Evolutionary conservation across 2,888 invertebrate genomes (phyloP).

Genomic region (Tineola bisselliella): DNA sequence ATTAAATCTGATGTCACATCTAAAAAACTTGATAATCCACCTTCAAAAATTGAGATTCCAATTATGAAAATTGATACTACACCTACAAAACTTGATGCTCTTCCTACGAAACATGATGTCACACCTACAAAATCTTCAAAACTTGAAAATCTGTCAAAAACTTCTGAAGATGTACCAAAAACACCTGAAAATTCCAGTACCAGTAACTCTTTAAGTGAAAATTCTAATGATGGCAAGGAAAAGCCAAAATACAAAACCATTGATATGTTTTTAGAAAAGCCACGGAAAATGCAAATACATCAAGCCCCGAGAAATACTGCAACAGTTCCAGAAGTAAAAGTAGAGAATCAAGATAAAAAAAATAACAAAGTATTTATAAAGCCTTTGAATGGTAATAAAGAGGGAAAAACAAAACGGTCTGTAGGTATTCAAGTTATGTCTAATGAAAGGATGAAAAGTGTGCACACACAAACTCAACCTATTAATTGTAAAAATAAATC

Average conservation of each 20-base stretch:
- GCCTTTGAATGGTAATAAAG: background rate
- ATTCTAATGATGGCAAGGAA: conserved; percentile 32
- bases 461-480: conserved; percentile 36
- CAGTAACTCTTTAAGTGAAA: conserved; percentile 4
- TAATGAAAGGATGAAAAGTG: conserved; percentile 25
- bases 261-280: conserved; percentile 48
- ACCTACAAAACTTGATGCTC: background rate
- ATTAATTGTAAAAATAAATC: conserved; percentile 29
- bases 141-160: conserved; percentile 35
- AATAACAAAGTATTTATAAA: background rate
- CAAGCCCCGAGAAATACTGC: conserved; percentile 47
- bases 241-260: conserved; percentile 42
- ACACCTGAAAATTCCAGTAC: conserved; percentile 21
- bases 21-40: background rate
- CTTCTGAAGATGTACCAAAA: conserved; percentile 32
- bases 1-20: background rate
- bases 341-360: conserved; percentile 13
- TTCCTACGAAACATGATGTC: background rate
- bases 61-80: background rate
- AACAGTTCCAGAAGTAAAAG: conserved; percentile 13
- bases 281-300: conserved; percentile 35
- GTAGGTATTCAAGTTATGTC: conserved; percentile 33
- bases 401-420: conserved; percentile 22
- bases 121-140: conserved; percentile 15
- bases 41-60: background rate